Evolutionary conservation across 2,113 vertebrate species (phyloP).

Genomic region (Lamprotornis superbus): DNA sequence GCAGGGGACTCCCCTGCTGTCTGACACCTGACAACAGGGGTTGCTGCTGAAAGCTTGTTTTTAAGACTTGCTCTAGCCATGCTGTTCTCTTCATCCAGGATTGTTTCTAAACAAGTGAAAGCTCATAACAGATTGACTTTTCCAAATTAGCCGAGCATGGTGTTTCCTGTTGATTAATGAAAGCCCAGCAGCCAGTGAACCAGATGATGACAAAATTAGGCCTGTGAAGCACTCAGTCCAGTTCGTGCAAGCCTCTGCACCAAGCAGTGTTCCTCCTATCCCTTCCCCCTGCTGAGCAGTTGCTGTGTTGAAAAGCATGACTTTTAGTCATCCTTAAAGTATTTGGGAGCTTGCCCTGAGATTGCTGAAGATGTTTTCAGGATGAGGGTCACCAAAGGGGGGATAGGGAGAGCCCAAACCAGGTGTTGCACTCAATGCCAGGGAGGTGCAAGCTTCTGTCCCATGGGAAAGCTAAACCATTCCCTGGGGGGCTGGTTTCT

Average conservation of each 20-base stretch:
- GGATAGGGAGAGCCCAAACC: not conserved
- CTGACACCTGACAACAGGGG: not conserved
- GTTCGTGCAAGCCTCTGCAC: not conserved
- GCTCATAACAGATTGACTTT: not conserved
- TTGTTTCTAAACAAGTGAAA: not conserved
- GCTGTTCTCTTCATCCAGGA: not conserved
- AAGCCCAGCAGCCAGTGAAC: not conserved
- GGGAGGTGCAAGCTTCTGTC: not conserved
- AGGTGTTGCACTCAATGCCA: not conserved
- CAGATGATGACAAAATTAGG: not conserved
- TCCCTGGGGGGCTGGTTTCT: not conserved
- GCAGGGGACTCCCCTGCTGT: not conserved
- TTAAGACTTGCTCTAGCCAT: not conserved
- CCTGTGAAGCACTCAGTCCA: not conserved
- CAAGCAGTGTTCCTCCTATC: not conserved
- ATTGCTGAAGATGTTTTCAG: not conserved
- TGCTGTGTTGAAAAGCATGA: not conserved
- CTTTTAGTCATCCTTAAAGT: slow-evolving; percentile 37
- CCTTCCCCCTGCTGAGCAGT: not conserved
- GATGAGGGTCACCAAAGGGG: not conserved
- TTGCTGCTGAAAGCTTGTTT: not conserved
- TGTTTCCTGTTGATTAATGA: not conserved
- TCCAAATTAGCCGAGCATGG: not conserved
- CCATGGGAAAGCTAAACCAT: not conserved
- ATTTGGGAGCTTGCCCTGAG: slow-evolving; percentile 11